Conservation (phyloP, 2,888 invertebrate species). For the Branchellion lobata region DNA sequence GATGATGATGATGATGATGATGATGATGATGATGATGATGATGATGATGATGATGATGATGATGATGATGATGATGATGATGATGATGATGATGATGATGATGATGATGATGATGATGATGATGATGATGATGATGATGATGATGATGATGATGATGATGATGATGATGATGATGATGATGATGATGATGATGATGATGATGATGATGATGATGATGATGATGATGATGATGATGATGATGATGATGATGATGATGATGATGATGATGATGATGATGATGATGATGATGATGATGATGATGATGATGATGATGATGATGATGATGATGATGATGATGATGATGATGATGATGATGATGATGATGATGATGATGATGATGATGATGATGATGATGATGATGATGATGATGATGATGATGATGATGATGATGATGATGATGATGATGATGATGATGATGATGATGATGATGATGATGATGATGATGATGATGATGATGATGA, state of each 20-base stretch:
- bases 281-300: conserved; percentile 19
- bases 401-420: conserved; percentile 19
- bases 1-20: conserved; percentile 19
- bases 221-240: conserved; percentile 19
- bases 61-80: conserved; percentile 17
- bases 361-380: conserved; percentile 19
- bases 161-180: conserved; percentile 14
- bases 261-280: conserved; percentile 19
- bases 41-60: conserved; percentile 19
- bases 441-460: conserved; percentile 17
- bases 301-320: conserved; percentile 15
- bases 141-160: conserved; percentile 19
- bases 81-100: conserved; percentile 17
- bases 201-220: conserved; percentile 19
- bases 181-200: conserved; percentile 19
- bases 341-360: conserved; percentile 19
- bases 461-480: conserved; percentile 22
- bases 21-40: conserved; percentile 19
- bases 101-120: conserved; percentile 22
- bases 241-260: conserved; percentile 19
- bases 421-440: conserved; percentile 17
- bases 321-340: conserved; percentile 19
- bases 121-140: conserved; percentile 19
- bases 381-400: conserved; percentile 19
- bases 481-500: conserved; percentile 19